These are phyloP conservation scores for Ciconia nigra DNA, from an alignment of 2,797 vertebrate species.

Conservation along the genomic window DNA sequence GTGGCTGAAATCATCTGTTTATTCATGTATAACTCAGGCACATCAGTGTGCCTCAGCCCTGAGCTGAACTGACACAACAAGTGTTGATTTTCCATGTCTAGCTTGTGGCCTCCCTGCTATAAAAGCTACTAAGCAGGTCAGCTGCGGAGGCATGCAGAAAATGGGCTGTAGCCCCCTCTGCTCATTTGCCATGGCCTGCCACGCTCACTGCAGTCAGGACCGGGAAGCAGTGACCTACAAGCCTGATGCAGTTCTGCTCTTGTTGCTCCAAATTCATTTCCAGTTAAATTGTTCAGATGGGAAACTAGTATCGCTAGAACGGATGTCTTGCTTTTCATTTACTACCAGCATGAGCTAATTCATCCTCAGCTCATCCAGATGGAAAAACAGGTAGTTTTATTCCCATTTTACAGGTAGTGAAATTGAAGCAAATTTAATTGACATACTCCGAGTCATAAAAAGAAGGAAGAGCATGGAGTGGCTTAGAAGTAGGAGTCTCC, in stretches of 20 bases:
- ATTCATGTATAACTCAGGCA: constrained; percentile 52
- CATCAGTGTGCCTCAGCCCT: constrained; percentile 40
- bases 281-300: constrained; percentile 16
- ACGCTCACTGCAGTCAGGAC: not conserved
- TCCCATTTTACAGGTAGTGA: not conserved
- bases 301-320: not conserved
- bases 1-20: constrained; percentile 52
- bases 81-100: constrained; percentile 47
- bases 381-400: not conserved
- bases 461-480: not conserved
- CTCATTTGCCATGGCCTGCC: not conserved
- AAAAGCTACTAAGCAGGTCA: constrained; percentile 55
- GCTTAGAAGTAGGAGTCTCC: not conserved
- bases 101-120: constrained; percentile 34
- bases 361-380: constrained; percentile 14
- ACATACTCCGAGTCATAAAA: not conserved
- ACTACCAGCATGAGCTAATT: constrained; percentile 17
- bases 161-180: constrained; percentile 23
- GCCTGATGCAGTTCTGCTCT: not conserved
- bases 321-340: constrained; percentile 8
- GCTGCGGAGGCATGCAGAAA: constrained; percentile 35
- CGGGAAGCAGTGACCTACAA: constrained; percentile 14
- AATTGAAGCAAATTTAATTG: constrained; percentile 46
- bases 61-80: constrained; percentile 57
- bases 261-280: constrained; percentile 21